These are phyloP conservation scores for Manacus vitellinus DNA, from an alignment of 2,113 vertebrate species.

Conservation along the genomic window DNA sequence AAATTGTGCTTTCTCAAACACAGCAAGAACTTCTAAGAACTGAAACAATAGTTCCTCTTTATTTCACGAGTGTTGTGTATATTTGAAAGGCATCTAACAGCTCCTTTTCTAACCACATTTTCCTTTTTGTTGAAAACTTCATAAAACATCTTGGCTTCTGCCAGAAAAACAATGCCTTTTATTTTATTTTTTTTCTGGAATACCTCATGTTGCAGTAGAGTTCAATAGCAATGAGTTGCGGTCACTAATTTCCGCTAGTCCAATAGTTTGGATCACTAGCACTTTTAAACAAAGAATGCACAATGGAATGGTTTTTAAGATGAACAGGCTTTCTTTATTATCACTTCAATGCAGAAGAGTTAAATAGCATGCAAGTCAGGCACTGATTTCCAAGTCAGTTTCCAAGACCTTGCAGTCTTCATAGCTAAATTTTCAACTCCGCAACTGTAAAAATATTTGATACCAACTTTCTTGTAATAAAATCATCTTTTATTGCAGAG, in stretches of 20 bases:
- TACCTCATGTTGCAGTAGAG: not conserved
- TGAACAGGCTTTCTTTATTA: not conserved
- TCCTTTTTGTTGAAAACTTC: not conserved
- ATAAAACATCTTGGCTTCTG: not conserved
- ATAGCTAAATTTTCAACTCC: not conserved
- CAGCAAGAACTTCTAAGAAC: not conserved
- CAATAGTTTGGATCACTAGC: not conserved
- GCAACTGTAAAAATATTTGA: not conserved
- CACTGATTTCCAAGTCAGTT: not conserved
- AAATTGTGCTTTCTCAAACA: not conserved
- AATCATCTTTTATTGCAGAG: not conserved
- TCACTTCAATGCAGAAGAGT: not conserved
- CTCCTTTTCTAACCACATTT: not conserved
- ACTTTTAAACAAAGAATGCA: not conserved
- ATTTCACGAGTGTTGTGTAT: not conserved
- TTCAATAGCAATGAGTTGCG: not conserved
- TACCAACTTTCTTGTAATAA: not conserved
- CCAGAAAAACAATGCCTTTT: not conserved
- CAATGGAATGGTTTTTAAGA: not conserved
- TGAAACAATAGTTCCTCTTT: not conserved
- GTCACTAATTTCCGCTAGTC: not conserved
- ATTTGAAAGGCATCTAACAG: not conserved
- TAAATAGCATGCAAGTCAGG: not conserved
- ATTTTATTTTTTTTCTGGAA: not conserved
- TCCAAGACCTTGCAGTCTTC: not conserved